Conservation (phyloP, 1,140 invertebrate genomes). For the Penaeus indicus region DNA sequence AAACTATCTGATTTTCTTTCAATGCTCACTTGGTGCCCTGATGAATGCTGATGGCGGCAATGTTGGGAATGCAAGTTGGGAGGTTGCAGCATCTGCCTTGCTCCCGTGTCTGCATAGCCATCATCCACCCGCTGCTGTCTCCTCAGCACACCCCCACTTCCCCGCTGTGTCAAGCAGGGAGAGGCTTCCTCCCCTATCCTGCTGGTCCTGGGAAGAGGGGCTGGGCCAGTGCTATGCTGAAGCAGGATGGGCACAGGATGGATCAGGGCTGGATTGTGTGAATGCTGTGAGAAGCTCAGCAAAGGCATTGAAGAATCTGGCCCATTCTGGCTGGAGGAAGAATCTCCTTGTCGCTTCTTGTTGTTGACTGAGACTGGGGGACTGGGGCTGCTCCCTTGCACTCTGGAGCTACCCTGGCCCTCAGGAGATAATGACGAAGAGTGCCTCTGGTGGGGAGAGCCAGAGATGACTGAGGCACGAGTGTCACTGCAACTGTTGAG, state of each 20-base stretch:
- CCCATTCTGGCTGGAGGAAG: too few relatives aligned
- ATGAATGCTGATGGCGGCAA: too few relatives aligned
- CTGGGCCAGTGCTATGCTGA: neutral
- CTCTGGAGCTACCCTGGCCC: too few relatives aligned
- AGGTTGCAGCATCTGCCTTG: neutral
- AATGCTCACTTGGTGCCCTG: too few relatives aligned
- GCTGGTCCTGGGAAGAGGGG: neutral
- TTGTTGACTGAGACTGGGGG: too few relatives aligned
- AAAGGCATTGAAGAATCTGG: too few relatives aligned
- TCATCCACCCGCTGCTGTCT: constrained; percentile 32
- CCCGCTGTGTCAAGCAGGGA: neutral
- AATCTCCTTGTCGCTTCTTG: too few relatives aligned
- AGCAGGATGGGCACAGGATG: neutral
- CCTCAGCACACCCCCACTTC: neutral
- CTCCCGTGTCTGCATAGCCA: neutral
- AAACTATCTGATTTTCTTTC: too few relatives aligned
- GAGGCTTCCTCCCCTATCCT: constrained; percentile 1
- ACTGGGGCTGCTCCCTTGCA: too few relatives aligned
- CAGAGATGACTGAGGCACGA: neutral
- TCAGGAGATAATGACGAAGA: too few relatives aligned
- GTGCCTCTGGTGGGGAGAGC: neutral
- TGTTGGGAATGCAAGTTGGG: too few relatives aligned
- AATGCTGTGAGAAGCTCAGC: too few relatives aligned
- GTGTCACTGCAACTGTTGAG: constrained; percentile 25
- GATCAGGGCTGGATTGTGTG: neutral